Conservation (phyloP, 2,797 vertebrate genomes). For the Arrhamphus sclerolepis region DNA sequence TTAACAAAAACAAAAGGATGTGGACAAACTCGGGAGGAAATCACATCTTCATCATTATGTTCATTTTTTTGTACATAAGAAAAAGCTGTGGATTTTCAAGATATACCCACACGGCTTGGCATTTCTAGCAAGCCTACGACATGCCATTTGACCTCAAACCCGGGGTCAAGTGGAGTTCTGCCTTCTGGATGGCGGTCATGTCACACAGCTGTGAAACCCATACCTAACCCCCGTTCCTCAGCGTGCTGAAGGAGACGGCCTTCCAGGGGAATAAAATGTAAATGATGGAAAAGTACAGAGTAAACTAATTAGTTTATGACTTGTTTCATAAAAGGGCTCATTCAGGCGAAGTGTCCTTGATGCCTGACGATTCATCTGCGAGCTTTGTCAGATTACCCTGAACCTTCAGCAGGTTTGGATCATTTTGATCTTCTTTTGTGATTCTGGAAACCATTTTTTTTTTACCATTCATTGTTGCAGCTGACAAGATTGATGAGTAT, state of each 20-base stretch:
- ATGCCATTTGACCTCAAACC: slow-evolving; percentile 11
- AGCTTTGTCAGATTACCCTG: too few species aligned
- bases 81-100: not conserved
- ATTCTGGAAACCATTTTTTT: too few species aligned
- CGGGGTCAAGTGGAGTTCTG: slow-evolving; percentile 27
- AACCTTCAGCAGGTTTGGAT: too few species aligned
- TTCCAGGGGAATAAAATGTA: not conserved
- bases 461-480: not conserved
- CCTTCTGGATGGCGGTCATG: slow-evolving; percentile 15
- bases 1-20: slow-evolving; percentile 53
- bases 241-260: not conserved
- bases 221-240: not conserved
- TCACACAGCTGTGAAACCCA: slow-evolving; percentile 19
- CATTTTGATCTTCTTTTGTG: too few species aligned
- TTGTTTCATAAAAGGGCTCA: not conserved
- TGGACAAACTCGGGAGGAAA: slow-evolving; percentile 36
- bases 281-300: not conserved
- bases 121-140: slow-evolving; percentile 15
- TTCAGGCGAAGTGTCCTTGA: not conserved
- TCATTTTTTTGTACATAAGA: slow-evolving; percentile 21
- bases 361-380: not conserved
- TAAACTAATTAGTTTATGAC: slow-evolving; percentile 8
- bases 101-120: not conserved
- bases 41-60: slow-evolving; percentile 39
- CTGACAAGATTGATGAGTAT: too few species aligned